phyloP scores from a whole-genome alignment of 2,113 vertebrate species.

The Tachysurus fulvidraco region DNA sequence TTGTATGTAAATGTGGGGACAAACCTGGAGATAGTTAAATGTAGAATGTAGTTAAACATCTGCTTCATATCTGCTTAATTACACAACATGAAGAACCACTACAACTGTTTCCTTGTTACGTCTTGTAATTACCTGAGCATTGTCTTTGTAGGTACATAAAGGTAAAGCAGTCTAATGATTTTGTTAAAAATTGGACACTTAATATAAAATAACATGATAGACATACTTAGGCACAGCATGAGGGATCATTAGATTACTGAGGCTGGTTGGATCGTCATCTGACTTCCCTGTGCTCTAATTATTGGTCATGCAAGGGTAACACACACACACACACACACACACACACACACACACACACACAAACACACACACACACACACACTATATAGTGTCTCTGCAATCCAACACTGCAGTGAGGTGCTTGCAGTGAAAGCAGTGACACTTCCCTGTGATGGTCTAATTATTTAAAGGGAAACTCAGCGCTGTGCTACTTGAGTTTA shows the following conservation, averaged over 20 bases:
- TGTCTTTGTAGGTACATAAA: neutral
- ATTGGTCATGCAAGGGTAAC: conserved; percentile 36
- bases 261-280: conserved; percentile 30
- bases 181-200: neutral
- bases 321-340: neutral
- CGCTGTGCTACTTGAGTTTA: conserved; percentile 80
- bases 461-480: conserved; percentile 77
- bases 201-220: neutral
- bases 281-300: conserved; percentile 46
- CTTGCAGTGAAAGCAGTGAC: conserved; percentile 72
- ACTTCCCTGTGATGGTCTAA: conserved; percentile 62
- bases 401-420: conserved; percentile 73
- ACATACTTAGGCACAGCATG: neutral
- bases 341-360: conserved; percentile 17
- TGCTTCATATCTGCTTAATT: neutral
- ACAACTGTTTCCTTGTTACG: no score
- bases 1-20: neutral
- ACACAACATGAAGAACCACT: neutral
- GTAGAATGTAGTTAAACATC: neutral
- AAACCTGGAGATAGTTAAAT: neutral
- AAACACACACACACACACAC: conserved; percentile 15
- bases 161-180: no score
- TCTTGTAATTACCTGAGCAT: neutral
- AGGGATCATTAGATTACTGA: conserved; percentile 1
- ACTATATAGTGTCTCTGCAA: conserved; percentile 46